These are phyloP conservation scores for Aleiodes testaceus DNA, from an alignment of 2,888 invertebrate genomes.

Conservation along the genomic window DNA sequence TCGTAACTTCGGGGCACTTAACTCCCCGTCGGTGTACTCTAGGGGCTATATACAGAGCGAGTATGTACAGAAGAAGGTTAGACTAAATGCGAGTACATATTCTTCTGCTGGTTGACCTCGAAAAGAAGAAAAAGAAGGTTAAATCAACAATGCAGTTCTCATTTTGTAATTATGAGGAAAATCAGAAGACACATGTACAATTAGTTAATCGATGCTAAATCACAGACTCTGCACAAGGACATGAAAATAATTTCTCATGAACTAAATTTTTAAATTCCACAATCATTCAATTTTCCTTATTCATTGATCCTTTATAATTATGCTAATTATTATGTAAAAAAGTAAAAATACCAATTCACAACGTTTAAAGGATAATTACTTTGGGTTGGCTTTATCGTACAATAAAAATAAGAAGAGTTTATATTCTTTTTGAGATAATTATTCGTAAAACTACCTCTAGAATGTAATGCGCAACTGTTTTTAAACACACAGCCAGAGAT, in stretches of 20 bases:
- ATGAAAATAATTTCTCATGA: too few species aligned
- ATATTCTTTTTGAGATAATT: slow-evolving; percentile 15
- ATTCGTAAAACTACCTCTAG: slow-evolving; percentile 1
- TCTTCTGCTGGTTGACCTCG: slow-evolving; percentile 55
- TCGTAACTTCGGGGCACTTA: slow-evolving; percentile 35
- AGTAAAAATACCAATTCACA: slow-evolving; percentile 2
- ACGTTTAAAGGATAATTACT: neutral
- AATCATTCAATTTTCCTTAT: too few species aligned
- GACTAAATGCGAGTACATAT: slow-evolving; percentile 41
- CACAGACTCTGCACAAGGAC: too few species aligned
- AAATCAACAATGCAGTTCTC: slow-evolving; percentile 59
- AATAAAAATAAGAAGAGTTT: neutral
- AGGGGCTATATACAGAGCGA: slow-evolving; percentile 19
- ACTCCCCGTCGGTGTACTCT: slow-evolving; percentile 31
- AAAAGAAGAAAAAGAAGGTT: slow-evolving; percentile 56
- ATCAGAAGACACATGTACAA: too few species aligned
- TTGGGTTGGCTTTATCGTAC: neutral
- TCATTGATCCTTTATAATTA: too few species aligned
- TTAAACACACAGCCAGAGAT: slow-evolving; percentile 2
- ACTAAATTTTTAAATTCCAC: too few species aligned
- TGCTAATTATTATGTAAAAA: too few species aligned
- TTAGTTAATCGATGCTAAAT: too few species aligned
- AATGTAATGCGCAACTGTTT: too few species aligned
- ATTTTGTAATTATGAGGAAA: too few species aligned
- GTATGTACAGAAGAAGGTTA: slow-evolving; percentile 11